Conservation (phyloP, 2,888 invertebrate genomes). For the Diploptera punctata region DNA sequence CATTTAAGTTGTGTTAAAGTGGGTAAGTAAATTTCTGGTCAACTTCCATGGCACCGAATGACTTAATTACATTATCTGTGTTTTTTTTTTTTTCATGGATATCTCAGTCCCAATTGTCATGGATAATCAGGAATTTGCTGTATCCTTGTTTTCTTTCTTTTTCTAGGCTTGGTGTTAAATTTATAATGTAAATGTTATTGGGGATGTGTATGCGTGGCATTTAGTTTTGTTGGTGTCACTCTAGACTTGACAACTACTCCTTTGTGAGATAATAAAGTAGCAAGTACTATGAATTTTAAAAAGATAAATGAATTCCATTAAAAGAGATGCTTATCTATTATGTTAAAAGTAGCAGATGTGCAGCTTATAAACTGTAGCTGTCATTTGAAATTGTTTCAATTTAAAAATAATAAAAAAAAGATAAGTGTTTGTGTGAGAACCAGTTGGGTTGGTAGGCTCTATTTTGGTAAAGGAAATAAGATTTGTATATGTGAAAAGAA, state of each 20-base stretch:
- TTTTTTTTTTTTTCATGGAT: too few species aligned
- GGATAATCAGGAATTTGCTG: too few species aligned
- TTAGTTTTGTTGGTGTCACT: not conserved
- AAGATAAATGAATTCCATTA: not conserved
- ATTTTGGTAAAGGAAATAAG: not conserved
- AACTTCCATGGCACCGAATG: too few species aligned
- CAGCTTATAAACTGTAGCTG: not conserved
- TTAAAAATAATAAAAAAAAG: not conserved
- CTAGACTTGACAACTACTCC: not conserved
- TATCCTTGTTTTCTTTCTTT: too few species aligned
- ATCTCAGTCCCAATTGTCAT: too few species aligned
- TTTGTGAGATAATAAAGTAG: not conserved
- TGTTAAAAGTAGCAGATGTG: not conserved
- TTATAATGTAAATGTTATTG: not conserved
- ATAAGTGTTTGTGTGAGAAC: not conserved
- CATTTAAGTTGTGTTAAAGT: too few species aligned
- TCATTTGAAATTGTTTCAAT: not conserved
- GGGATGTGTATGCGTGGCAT: conserved; percentile 8
- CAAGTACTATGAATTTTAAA: too few species aligned
- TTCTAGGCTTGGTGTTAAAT: too few species aligned
- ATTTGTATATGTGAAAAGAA: too few species aligned
- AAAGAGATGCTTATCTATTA: not conserved
- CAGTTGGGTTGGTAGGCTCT: not conserved
- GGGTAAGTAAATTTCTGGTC: too few species aligned
- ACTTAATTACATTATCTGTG: too few species aligned